Conservation (phyloP, 2,888 invertebrate species). For the Nineta flava region DNA sequence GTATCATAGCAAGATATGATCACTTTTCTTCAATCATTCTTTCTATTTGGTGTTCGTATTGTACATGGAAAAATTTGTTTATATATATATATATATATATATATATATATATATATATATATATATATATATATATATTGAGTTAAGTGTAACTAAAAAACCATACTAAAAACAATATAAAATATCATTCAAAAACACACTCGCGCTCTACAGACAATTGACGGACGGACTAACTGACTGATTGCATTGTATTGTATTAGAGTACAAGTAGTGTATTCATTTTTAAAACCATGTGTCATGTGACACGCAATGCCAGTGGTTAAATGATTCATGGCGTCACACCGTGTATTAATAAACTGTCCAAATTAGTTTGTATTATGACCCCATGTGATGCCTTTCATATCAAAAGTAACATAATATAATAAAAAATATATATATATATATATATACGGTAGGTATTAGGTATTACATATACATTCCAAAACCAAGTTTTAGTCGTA, state of each 20-base stretch:
- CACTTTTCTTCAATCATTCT: no score
- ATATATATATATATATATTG: not conserved
- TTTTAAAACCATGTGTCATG: no score
- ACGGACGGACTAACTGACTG: no score
- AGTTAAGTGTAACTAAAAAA: no score
- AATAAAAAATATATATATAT: not conserved
- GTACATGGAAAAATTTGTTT: not conserved
- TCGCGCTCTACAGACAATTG: no score
- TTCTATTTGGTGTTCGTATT: no score
- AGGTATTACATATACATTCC: not conserved
- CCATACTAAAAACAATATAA: no score
- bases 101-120: not conserved
- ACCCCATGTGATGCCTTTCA: conserved; percentile 5
- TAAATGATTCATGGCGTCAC: conserved; percentile 3
- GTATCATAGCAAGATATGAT: no score
- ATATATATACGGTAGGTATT: not conserved
- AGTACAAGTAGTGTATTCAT: no score
- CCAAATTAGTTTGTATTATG: conserved; percentile 4
- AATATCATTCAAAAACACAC: no score
- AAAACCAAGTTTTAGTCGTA: no score
- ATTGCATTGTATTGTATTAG: no score
- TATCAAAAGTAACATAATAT: not conserved
- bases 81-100: not conserved
- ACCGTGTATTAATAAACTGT: conserved; percentile 5
- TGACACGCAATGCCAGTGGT: not conserved